These are phyloP conservation scores for Drosophila quinaria DNA, from an alignment of 2,888 invertebrate genomes.

Conservation along the genomic window DNA sequence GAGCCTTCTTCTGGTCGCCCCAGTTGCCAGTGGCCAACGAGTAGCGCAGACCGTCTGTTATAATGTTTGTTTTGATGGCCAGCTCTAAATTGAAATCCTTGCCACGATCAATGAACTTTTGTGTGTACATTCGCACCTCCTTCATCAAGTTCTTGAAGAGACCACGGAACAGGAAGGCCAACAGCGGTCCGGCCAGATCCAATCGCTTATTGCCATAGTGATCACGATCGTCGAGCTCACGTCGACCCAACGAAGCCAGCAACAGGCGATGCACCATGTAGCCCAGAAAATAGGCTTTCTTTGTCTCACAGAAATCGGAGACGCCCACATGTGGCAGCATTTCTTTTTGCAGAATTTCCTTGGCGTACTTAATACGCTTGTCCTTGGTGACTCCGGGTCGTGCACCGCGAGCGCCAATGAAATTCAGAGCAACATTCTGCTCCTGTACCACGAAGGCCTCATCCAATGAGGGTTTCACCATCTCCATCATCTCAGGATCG, in stretches of 20 bases:
- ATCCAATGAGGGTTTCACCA: conserved; percentile 99
- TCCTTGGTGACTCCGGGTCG: conserved; percentile 99
- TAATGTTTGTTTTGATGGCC: conserved; percentile 97
- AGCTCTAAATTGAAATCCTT: conserved; percentile 98
- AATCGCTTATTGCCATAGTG: conserved; percentile 99
- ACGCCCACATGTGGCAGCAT: conserved; percentile 99
- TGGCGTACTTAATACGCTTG: conserved; percentile 99
- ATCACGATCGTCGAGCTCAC: conserved; percentile 99
- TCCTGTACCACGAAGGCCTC: conserved; percentile 99
- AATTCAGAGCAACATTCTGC: conserved; percentile 99
- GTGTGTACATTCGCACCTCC: conserved; percentile 99
- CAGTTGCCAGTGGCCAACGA: conserved; percentile 99
- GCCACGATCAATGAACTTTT: conserved; percentile 99
- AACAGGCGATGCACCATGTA: conserved; percentile 99
- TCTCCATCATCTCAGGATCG: conserved; percentile 99
- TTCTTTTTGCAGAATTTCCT: conserved; percentile 99
- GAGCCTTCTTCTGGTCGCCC: conserved; percentile 99
- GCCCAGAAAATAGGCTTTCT: conserved; percentile 99
- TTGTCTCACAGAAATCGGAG: conserved; percentile 99
- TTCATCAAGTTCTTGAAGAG: conserved; percentile 98
- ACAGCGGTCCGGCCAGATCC: conserved; percentile 98
- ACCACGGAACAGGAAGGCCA: conserved; percentile 98
- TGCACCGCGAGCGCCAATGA: conserved; percentile 99
- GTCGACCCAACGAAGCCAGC: conserved; percentile 96
- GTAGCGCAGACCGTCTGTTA: conserved; percentile 98